Evolutionary conservation across 2,888 invertebrate species (phyloP).

Genomic region (Tubulanus polymorphus): DNA sequence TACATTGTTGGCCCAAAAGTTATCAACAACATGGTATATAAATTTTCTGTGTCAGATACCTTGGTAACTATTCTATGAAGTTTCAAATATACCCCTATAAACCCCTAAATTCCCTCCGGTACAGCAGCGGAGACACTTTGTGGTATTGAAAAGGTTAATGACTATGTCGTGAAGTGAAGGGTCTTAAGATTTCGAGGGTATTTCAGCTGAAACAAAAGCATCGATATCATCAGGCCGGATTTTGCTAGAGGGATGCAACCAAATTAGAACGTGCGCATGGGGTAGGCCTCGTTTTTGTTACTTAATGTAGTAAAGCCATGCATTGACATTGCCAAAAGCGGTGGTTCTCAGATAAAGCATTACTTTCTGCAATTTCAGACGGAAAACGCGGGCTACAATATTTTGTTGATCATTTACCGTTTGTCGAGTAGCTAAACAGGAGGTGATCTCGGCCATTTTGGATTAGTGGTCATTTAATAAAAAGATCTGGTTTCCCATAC

Average conservation of each 20-base stretch:
- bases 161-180: slow-evolving; percentile 26
- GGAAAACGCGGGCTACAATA: slow-evolving; percentile 16
- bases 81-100: too few species aligned
- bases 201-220: slow-evolving; percentile 18
- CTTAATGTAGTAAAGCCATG: slow-evolving; percentile 28
- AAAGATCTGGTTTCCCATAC: slow-evolving; percentile 52
- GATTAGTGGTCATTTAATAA: slow-evolving; percentile 29
- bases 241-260: slow-evolving; percentile 20
- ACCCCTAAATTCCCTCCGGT: too few species aligned
- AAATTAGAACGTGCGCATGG: slow-evolving; percentile 30
- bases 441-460: slow-evolving; percentile 14
- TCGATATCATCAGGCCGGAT: slow-evolving; percentile 18
- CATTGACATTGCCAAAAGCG: slow-evolving; percentile 26
- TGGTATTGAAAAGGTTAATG: slow-evolving; percentile 29
- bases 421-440: slow-evolving; percentile 7
- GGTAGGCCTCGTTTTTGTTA: slow-evolving; percentile 46
- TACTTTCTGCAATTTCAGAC: slow-evolving; percentile 12
- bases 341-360: slow-evolving; percentile 9
- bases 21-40: too few species aligned
- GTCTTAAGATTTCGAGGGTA: slow-evolving; percentile 23
- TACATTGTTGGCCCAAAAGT: too few species aligned
- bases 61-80: too few species aligned
- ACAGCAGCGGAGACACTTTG: too few species aligned
- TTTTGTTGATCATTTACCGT: slow-evolving; percentile 11
- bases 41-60: too few species aligned